phyloP scores from a whole-genome alignment of 1,140 invertebrate species.

The Drosophila pseudoananassae region DNA sequence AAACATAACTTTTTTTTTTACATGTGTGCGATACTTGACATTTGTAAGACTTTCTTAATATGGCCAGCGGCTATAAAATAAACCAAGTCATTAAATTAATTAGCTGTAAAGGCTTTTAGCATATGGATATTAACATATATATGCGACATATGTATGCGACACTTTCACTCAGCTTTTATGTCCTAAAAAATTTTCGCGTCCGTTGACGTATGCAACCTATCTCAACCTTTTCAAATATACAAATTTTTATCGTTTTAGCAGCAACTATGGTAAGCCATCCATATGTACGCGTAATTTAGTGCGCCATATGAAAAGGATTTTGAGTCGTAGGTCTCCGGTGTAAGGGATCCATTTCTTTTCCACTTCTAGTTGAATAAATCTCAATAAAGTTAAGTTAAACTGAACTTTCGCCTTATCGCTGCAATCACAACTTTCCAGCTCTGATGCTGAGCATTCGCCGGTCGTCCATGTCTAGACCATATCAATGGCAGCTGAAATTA shows the following conservation, averaged over 20 bases:
- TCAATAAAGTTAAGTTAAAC: slow-evolving; percentile 63
- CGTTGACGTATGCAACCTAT: slow-evolving; percentile 48
- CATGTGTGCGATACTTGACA: no score
- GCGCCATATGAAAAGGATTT: not conserved
- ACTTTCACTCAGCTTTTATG: slow-evolving; percentile 21
- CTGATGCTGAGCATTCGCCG: slow-evolving; percentile 3
- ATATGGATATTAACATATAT: not conserved
- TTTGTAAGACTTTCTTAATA: not conserved
- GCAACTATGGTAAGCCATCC: slow-evolving; percentile 33
- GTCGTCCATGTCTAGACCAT: slow-evolving; percentile 7
- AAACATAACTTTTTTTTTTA: no score
- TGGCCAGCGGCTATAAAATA: slow-evolving; percentile 23
- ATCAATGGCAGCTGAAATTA: slow-evolving; percentile 78
- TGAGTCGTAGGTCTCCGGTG: no score
- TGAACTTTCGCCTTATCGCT: slow-evolving; percentile 24
- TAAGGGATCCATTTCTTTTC: slow-evolving; percentile 33
- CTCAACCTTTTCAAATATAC: slow-evolving; percentile 14
- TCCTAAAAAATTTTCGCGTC: slow-evolving; percentile 25
- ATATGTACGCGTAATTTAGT: not conserved
- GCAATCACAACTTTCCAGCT: slow-evolving; percentile 9
- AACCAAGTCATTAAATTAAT: slow-evolving; percentile 48
- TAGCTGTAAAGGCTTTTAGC: slow-evolving; percentile 39
- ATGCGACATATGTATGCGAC: slow-evolving; percentile 55
- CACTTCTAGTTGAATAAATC: slow-evolving; percentile 47
- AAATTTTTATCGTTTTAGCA: slow-evolving; percentile 16